Percentiles rank a stretch among this genome's conserved stretches.
Conservation (phyloP, 1,140 invertebrate genomes). For the Hypothenemus hampei region DNA sequence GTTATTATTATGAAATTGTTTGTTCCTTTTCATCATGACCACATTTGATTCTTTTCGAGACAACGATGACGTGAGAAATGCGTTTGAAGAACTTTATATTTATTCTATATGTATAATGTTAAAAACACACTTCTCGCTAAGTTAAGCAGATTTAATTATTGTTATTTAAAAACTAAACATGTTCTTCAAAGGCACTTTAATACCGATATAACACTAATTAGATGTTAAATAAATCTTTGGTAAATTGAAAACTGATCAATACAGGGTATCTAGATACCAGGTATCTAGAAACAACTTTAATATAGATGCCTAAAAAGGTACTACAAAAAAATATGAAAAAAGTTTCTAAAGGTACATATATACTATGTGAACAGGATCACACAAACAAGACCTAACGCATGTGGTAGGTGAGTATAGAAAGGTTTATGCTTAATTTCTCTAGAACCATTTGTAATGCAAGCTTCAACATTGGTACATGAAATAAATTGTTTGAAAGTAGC, state of each 20-base stretch:
- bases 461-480: too few species aligned
- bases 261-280: background rate
- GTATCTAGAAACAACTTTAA: too few species aligned
- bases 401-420: too few species aligned
- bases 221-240: slow-evolving; percentile 38
- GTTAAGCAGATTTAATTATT: background rate
- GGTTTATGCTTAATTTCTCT: too few species aligned
- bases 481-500: too few species aligned
- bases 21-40: background rate
- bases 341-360: too few species aligned
- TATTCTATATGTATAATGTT: too few species aligned
- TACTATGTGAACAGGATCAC: too few species aligned
- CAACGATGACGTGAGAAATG: slow-evolving; percentile 6
- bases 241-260: slow-evolving; percentile 29
- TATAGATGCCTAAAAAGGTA: too few species aligned
- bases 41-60: slow-evolving; percentile 1
- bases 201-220: slow-evolving; percentile 29
- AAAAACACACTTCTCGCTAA: background rate
- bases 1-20: slow-evolving; percentile 5
- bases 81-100: slow-evolving; percentile 13
- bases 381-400: too few species aligned
- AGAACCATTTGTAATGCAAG: too few species aligned
- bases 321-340: too few species aligned
- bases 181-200: slow-evolving; percentile 3
- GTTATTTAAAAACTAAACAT: background rate